Evolutionary conservation across 2,113 vertebrate genomes (phyloP).

Genomic region (Nycticebus coucang): DNA sequence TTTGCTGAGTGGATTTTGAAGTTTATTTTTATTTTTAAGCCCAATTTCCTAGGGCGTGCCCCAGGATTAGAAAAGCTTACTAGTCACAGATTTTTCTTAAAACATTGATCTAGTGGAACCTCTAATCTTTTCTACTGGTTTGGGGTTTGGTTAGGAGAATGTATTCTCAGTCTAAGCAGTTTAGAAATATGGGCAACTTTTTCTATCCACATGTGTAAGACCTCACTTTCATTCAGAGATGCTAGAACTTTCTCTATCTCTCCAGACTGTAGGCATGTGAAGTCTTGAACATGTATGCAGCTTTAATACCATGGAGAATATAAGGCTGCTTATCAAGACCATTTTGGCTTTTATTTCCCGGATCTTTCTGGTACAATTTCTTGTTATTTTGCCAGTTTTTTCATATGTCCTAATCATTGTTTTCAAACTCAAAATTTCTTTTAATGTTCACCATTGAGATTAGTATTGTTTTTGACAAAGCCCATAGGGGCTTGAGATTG

Average conservation of each 20-base stretch:
- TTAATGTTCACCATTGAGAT: neutral
- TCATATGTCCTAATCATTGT: too few relatives aligned
- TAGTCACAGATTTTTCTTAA: neutral
- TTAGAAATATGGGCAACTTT: neutral
- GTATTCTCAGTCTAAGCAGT: neutral
- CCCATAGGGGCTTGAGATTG: neutral
- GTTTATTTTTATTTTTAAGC: neutral
- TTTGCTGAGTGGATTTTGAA: neutral
- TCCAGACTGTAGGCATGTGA: neutral
- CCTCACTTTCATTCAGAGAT: neutral
- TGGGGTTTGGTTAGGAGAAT: neutral
- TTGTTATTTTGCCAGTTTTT: neutral
- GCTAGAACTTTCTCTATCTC: neutral
- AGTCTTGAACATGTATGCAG: neutral
- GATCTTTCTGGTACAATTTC: neutral
- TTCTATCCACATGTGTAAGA: neutral
- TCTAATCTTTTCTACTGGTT: neutral
- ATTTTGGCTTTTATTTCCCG: neutral
- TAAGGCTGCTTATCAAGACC: neutral
- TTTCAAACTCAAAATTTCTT: neutral
- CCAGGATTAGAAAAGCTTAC: neutral
- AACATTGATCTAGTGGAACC: neutral
- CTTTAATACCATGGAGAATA: neutral
- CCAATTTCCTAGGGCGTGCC: neutral
- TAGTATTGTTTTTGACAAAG: neutral